Conservation (phyloP, 2,888 invertebrate species). For the Bellardia bayeri region DNA sequence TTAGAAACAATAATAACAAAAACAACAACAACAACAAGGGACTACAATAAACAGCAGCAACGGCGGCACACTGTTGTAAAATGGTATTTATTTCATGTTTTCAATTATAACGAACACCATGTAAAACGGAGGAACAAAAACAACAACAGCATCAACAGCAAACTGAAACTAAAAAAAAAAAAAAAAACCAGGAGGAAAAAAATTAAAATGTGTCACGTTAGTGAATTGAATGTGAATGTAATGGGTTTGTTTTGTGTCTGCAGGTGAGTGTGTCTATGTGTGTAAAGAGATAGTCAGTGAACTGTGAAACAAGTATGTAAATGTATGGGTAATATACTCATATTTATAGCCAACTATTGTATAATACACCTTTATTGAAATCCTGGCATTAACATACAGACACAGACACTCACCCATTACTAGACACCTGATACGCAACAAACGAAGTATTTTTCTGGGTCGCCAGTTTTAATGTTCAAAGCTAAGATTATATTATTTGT, state of each 20-base stretch:
- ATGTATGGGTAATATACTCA: slow-evolving; percentile 40
- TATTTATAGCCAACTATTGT: background rate
- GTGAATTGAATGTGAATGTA: slow-evolving; percentile 55
- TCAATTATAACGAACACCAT: slow-evolving; percentile 67
- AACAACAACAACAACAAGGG: background rate
- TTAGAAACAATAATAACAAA: slow-evolving; percentile 40
- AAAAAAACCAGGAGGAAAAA: background rate
- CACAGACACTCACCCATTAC: background rate
- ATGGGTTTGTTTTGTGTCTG: slow-evolving; percentile 42
- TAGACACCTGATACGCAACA: slow-evolving; percentile 6
- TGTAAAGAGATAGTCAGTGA: slow-evolving; percentile 43
- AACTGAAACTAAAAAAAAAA: background rate
- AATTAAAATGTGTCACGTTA: slow-evolving; percentile 68
- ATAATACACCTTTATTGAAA: slow-evolving; percentile 20
- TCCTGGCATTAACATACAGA: background rate
- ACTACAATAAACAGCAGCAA: background rate
- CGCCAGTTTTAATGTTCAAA: slow-evolving; percentile 11
- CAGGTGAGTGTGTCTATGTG: slow-evolving; percentile 3
- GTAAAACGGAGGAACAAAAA: background rate
- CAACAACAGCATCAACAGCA: background rate
- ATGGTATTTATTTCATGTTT: slow-evolving; percentile 69
- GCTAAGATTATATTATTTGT: slow-evolving; percentile 12
- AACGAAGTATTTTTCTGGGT: slow-evolving; percentile 39
- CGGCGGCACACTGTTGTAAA: slow-evolving; percentile 51
- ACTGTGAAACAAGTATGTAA: slow-evolving; percentile 59